Conservation (phyloP, 2,888 invertebrate species). For the Drosophila mimica region DNA sequence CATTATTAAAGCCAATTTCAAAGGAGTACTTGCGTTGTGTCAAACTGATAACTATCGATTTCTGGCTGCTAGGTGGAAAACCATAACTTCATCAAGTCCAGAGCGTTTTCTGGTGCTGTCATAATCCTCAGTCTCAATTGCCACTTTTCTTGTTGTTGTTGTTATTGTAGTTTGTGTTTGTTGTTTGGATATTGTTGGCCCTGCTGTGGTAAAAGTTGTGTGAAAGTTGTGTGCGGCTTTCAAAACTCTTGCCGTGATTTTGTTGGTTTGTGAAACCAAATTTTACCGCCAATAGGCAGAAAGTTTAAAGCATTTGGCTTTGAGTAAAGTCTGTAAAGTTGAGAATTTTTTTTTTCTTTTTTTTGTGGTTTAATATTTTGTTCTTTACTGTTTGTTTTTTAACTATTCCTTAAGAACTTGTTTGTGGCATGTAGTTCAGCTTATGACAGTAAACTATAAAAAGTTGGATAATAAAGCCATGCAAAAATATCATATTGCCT, state of each 20-base stretch:
- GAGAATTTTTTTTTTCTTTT: background rate
- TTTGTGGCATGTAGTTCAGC: background rate
- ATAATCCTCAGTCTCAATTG: conserved; percentile 47
- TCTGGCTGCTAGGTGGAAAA: conserved; percentile 24
- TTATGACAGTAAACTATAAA: background rate
- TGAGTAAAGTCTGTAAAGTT: conserved; percentile 42
- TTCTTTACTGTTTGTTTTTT: conserved; percentile 7
- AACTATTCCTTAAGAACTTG: conserved; percentile 13
- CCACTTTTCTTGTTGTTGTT: conserved; percentile 17
- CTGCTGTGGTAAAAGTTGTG: conserved; percentile 50
- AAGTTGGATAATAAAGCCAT: background rate
- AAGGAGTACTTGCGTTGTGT: background rate
- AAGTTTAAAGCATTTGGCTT: conserved; percentile 43
- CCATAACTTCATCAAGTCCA: conserved; percentile 54
- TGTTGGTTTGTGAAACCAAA: conserved; percentile 35
- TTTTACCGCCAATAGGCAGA: conserved; percentile 22
- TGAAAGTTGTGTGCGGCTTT: conserved; percentile 61
- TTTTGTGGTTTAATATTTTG: conserved; percentile 14
- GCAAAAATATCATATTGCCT: background rate
- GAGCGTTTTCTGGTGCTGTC: conserved; percentile 54
- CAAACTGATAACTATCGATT: conserved; percentile 12
- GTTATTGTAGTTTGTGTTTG: conserved; percentile 9
- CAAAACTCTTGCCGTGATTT: conserved; percentile 57
- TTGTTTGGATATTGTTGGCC: conserved; percentile 3
- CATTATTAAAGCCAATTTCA: background rate